Conservation (phyloP, 2,888 invertebrate genomes). For the Napeogenes sylphis region DNA sequence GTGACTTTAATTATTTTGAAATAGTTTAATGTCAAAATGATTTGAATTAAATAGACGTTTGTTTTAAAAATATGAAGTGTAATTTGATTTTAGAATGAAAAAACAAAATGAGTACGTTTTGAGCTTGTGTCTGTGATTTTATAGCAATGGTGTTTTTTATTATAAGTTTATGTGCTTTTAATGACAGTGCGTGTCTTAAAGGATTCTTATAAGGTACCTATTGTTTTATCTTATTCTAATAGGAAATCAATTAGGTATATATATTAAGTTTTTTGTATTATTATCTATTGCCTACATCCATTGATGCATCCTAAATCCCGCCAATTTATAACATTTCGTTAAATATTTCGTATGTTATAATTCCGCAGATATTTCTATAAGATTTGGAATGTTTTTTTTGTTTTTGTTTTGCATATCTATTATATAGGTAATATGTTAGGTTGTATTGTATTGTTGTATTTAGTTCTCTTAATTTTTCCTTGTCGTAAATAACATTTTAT, state of each 20-base stretch:
- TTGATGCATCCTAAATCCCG: neutral
- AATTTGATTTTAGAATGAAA: neutral
- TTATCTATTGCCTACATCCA: too few species aligned
- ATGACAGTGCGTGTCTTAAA: constrained; percentile 33
- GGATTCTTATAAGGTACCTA: constrained; percentile 67
- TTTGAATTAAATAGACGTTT: constrained; percentile 12
- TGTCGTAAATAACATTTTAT: too few species aligned
- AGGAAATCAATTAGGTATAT: too few species aligned
- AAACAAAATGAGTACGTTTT: constrained; percentile 18
- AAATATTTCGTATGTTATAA: too few species aligned
- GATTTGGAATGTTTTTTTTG: too few species aligned
- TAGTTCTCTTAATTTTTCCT: too few species aligned
- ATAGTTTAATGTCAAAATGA: constrained; percentile 1
- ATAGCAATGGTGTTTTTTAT: constrained; percentile 11
- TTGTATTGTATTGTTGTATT: too few species aligned
- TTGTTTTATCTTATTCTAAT: neutral
- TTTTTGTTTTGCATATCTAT: too few species aligned
- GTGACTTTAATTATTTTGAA: constrained; percentile 1
- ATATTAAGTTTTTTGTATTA: too few species aligned
- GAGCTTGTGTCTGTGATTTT: constrained; percentile 16
- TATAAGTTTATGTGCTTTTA: constrained; percentile 2
- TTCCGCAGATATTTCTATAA: too few species aligned
- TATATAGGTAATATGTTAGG: too few species aligned
- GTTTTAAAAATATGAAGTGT: too few species aligned
- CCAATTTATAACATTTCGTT: neutral